Percentiles rank a stretch among this genome's conserved stretches.
Evolutionary conservation across 2,113 vertebrate species (phyloP).

Genomic region (Crotophaga sulcirostris): DNA sequence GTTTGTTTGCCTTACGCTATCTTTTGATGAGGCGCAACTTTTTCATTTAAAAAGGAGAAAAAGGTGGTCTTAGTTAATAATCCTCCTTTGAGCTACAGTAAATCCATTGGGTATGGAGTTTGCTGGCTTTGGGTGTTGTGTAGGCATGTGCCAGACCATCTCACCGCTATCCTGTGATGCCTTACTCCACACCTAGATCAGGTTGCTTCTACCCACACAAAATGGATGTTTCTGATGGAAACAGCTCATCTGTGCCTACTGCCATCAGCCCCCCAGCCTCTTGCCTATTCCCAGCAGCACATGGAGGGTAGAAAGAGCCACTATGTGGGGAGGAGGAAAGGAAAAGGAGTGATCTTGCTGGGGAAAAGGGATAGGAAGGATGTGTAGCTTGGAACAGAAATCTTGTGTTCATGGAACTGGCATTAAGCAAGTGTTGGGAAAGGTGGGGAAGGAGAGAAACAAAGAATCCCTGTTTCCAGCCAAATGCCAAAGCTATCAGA

Average conservation of each 20-base stretch:
- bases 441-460: background rate
- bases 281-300: background rate
- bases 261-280: rapidly evolving
- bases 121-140: background rate
- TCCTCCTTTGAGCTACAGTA: background rate
- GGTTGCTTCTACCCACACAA: no score
- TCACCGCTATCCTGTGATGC: background rate
- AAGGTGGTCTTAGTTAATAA: background rate
- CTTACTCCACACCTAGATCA: background rate
- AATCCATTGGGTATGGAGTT: background rate
- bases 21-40: background rate
- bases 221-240: background rate
- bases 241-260: background rate
- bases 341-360: background rate
- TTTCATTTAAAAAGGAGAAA: background rate
- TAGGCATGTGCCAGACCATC: background rate
- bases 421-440: background rate
- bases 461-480: background rate
- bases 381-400: background rate
- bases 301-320: background rate
- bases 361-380: background rate
- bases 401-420: background rate
- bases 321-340: background rate
- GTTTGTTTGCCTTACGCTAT: background rate
- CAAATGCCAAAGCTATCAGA: background rate